Percentiles rank a stretch among this genome's conserved stretches.
phyloP scores from a whole-genome alignment of 2,113 vertebrate species.

The Colaptes auratus region DNA sequence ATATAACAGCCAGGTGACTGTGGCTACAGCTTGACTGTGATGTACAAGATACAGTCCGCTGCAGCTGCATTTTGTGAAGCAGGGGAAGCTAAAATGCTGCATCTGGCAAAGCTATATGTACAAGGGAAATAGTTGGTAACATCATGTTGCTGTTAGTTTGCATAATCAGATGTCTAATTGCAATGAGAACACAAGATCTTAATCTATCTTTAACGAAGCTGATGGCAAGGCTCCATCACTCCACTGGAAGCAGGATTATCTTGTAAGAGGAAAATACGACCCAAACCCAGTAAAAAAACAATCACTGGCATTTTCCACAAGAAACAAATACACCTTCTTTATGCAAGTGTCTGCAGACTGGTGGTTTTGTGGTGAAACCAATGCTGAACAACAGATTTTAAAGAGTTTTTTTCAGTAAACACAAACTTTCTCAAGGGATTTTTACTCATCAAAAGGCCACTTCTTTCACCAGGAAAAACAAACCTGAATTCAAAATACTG shows the following conservation, averaged over 20 bases:
- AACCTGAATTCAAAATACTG: not conserved
- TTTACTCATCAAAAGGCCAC: not conserved
- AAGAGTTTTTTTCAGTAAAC: not conserved
- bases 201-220: conserved; percentile 14
- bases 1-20: not conserved
- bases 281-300: not conserved
- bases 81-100: not conserved
- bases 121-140: not conserved
- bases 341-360: not conserved
- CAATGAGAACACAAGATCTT: conserved; percentile 11
- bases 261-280: not conserved
- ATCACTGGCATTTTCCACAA: not conserved
- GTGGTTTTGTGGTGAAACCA: not conserved
- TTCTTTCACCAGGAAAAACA: not conserved
- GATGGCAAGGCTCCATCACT: not conserved
- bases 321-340: not conserved
- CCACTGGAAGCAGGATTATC: not conserved
- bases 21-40: not conserved
- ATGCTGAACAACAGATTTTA: not conserved
- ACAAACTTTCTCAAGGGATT: not conserved
- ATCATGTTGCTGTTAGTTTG: not conserved
- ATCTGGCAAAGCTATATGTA: not conserved
- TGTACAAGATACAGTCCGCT: not conserved
- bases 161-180: not conserved
- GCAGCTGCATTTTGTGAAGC: not conserved